Evolutionary conservation across 1,140 invertebrate species (phyloP), one percentile per base, ranked within the genome.

Genomic region (Rhynchophorus ferrugineus): DNA sequence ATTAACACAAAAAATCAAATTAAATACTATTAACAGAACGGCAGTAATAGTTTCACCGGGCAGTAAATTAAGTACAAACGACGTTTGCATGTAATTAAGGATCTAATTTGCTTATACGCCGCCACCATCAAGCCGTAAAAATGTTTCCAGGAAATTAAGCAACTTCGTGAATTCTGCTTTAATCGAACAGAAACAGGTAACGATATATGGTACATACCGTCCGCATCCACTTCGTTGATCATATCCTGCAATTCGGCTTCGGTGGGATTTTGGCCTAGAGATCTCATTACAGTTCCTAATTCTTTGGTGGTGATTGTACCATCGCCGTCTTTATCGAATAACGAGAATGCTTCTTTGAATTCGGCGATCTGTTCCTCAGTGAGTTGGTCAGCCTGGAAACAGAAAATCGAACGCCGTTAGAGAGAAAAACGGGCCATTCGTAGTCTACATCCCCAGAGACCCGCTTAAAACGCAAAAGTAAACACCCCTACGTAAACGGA

Each of bases 141-240:
- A 29, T 29, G 11, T 11, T 29, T 29, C 11, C 24, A 29, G 24
- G 24, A 29, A 29, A 29, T 29, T 29, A 29, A 29, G 24, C 24
- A 11, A n/a, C n/a, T n/a, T n/a, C n/a, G n/a, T n/a, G n/a, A 24
- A 33, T 16, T 19, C 3, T 11, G 3, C 6, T 17, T 20, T 18
- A 11, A 14, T 9, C 11, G n/a, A 20, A 33, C n/a, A 6, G 29
- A 39, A 47, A 55, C 42, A 39, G 35, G 50, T 24, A 29, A 34
- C 11, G 47, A 58, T 54, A 50, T 48, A n/a, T n/a, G n/a, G n/a
- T n/a, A 78, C 81, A 75, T 75, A 97, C 96, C 95, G 75, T 99
- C 96, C 66, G 95, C 94, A 77, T 99, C 96, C 54, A 99, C 95
- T 81, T 99, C 95, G 74, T 99, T 98, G 74, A 99, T 98, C 95